These are phyloP conservation scores for Polydrusus cervinus DNA, from an alignment of 2,888 invertebrate species.

Conservation along the genomic window DNA sequence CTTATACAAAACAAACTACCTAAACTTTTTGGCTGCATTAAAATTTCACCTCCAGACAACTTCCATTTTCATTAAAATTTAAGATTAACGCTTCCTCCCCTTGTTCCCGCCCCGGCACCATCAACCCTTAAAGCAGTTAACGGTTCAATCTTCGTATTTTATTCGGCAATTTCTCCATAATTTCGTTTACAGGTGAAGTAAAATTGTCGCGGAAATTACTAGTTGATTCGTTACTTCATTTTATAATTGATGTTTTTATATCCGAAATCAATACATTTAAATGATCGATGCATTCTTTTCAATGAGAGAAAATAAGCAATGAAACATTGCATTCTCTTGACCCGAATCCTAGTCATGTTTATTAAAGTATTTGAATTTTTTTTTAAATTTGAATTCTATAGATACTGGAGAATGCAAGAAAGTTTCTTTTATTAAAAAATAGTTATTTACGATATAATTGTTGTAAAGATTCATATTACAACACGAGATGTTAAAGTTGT, in stretches of 20 bases:
- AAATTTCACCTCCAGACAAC: constrained; percentile 51
- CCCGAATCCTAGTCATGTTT: no score
- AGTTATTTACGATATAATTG: no score
- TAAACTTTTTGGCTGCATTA: constrained; percentile 30
- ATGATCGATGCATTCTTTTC: no score
- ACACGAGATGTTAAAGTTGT: no score
- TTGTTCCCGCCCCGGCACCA: constrained; percentile 33
- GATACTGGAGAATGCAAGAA: no score
- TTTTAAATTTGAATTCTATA: no score
- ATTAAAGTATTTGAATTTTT: no score
- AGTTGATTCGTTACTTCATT: constrained; percentile 38
- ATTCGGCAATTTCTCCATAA: constrained; percentile 56
- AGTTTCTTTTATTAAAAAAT: no score
- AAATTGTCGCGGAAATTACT: constrained; percentile 39
- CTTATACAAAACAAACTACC: constrained; percentile 18
- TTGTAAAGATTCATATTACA: no score
- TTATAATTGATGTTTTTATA: constrained; percentile 21
- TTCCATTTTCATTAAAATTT: constrained; percentile 54
- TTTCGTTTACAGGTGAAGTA: constrained; percentile 50
- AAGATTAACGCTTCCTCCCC: constrained; percentile 47
- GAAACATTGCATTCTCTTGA: no score
- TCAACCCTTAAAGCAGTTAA: constrained; percentile 51
- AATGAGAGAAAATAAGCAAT: no score
- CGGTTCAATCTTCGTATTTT: constrained; percentile 55
- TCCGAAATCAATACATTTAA: neutral